A percentile compares a stretch with the other conserved stretches of the same genome.
Conservation (phyloP, 2,797 vertebrate genomes). For the Clarias fuscus region DNA sequence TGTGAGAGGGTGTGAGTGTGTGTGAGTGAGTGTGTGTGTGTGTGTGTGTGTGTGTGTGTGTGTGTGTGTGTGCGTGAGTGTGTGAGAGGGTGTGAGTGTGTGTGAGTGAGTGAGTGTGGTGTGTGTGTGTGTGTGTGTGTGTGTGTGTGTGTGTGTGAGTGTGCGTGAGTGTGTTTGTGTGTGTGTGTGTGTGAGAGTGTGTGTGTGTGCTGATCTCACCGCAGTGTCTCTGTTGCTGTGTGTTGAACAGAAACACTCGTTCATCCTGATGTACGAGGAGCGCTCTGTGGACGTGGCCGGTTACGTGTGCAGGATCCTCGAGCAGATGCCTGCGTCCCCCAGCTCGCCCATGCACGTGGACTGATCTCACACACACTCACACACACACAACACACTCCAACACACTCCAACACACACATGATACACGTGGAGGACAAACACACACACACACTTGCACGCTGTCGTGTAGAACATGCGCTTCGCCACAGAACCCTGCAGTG, state of each 20-base stretch:
- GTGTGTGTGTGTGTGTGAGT: no score
- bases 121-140: no score
- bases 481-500: constrained; percentile 79
- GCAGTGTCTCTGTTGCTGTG: background rate
- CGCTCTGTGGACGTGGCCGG: constrained; percentile 89
- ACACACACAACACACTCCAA: constrained; percentile 2
- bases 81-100: no score
- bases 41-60: background rate
- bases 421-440: constrained; percentile 43
- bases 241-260: constrained; percentile 87
- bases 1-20: background rate
- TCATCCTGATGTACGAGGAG: constrained; percentile 98
- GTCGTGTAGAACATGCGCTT: constrained; percentile 79
- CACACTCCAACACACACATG: background rate
- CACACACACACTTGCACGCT: constrained; percentile 63
- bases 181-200: background rate
- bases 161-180: no score
- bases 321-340: constrained; percentile 95
- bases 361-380: constrained; percentile 62
- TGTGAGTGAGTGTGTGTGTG: background rate
- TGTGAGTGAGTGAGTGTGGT: no score
- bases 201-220: background rate
- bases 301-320: constrained; percentile 93
- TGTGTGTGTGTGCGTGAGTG: background rate
- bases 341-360: constrained; percentile 97